Evolutionary conservation across 2,888 invertebrate genomes (phyloP).

Genomic region (Helleia helle): DNA sequence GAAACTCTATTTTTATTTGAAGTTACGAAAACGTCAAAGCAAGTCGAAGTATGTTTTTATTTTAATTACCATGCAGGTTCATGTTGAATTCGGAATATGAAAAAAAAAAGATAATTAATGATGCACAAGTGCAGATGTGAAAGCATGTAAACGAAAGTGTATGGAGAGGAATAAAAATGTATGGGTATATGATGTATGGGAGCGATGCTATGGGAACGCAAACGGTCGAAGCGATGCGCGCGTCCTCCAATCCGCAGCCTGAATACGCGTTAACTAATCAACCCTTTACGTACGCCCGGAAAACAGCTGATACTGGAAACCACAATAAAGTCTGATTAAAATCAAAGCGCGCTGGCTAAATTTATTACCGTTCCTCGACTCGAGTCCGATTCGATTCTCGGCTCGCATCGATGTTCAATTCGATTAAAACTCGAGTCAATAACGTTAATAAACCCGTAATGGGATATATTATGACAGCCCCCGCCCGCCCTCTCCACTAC

Average conservation of each 20-base stretch:
- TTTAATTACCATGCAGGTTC: too few relatives aligned
- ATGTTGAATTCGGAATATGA: too few relatives aligned
- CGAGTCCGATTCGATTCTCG: conserved; percentile 7
- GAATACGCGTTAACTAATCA: conserved; percentile 31
- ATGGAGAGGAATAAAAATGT: conserved; percentile 11
- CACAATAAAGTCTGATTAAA: conserved; percentile 55
- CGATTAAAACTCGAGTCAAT: conserved; percentile 13
- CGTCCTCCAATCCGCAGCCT: conserved; percentile 28
- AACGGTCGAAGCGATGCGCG: conserved; percentile 21
- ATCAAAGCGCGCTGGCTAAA: conserved; percentile 33
- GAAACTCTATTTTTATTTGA: too few relatives aligned
- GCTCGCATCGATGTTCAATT: neutral
- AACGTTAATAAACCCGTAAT: conserved; percentile 15
- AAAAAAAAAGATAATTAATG: too few relatives aligned
- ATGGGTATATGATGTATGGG: conserved; percentile 21
- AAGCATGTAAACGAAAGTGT: too few relatives aligned
- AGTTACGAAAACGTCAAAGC: too few relatives aligned
- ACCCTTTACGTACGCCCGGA: conserved; percentile 75
- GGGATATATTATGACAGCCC: conserved; percentile 22
- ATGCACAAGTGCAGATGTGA: too few relatives aligned
- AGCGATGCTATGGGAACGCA: conserved; percentile 24
- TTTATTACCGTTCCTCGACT: conserved; percentile 17
- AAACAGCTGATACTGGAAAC: conserved; percentile 80
- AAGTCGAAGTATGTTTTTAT: too few relatives aligned
- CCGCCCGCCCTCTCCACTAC: conserved; percentile 39